Conservation (phyloP, 2,113 vertebrate genomes). For the Muntiacus reevesi region DNA sequence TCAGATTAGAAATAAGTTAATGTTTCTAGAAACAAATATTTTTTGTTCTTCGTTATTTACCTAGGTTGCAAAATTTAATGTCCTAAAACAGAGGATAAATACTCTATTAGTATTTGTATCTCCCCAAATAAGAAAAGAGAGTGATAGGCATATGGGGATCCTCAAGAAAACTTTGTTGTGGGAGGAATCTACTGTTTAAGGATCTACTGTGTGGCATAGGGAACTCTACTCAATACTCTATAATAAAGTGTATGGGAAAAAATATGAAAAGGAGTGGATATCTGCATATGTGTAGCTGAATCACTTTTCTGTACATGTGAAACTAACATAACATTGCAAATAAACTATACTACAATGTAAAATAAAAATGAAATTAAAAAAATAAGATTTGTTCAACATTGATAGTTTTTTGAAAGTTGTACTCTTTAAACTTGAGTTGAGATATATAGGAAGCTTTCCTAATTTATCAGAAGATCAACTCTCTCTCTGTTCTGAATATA, state of each 20-base stretch:
- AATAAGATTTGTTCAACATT: neutral
- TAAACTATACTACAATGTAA: neutral
- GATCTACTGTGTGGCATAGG: neutral
- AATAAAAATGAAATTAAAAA: neutral
- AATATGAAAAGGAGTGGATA: neutral
- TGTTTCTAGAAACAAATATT: neutral
- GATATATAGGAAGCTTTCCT: neutral
- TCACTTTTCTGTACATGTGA: neutral
- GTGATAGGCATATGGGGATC: neutral
- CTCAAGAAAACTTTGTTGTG: neutral
- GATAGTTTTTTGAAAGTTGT: neutral
- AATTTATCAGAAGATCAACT: neutral
- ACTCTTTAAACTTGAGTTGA: neutral
- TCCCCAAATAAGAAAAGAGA: neutral
- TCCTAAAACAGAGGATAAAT: neutral
- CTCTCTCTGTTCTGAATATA: neutral
- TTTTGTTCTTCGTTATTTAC: neutral
- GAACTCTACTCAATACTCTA: neutral
- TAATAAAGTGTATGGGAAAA: neutral
- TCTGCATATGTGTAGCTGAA: neutral
- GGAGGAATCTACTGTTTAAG: neutral
- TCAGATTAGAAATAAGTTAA: neutral
- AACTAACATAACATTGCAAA: neutral
- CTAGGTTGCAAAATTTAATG: neutral
- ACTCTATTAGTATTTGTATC: neutral